Conservation (phyloP, 2,113 vertebrate species). For the Rhabdomys dilectus region DNA sequence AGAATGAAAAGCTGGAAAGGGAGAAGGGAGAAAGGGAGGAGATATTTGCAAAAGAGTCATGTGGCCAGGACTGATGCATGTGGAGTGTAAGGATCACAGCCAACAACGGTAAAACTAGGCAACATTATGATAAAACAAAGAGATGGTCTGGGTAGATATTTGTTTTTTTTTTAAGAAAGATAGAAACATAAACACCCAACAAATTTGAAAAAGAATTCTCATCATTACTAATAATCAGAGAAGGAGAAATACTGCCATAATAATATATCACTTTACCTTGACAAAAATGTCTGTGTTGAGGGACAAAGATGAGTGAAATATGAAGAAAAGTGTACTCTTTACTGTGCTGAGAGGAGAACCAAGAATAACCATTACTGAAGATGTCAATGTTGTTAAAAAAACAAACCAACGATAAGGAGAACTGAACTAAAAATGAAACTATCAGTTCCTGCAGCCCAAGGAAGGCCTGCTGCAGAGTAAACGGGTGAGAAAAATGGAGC, state of each 20-base stretch:
- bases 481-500: no score
- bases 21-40: neutral
- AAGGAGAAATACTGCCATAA: neutral
- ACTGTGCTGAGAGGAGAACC: neutral
- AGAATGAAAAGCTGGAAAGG: neutral
- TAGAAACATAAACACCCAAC: neutral
- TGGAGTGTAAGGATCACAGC: neutral
- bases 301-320: neutral
- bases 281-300: neutral
- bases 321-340: neutral
- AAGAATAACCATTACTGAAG: neutral
- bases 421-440: neutral
- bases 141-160: neutral
- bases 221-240: neutral
- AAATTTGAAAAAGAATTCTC: neutral
- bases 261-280: neutral
- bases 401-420: neutral
- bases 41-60: neutral
- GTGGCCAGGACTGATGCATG: neutral
- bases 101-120: neutral
- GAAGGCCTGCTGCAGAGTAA: neutral
- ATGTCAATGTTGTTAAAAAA: neutral
- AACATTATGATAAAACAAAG: neutral
- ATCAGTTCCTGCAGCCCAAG: neutral
- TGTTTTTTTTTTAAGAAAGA: neutral